Conservation (phyloP, 2,113 vertebrate genomes). For the Echinops telfairi region DNA sequence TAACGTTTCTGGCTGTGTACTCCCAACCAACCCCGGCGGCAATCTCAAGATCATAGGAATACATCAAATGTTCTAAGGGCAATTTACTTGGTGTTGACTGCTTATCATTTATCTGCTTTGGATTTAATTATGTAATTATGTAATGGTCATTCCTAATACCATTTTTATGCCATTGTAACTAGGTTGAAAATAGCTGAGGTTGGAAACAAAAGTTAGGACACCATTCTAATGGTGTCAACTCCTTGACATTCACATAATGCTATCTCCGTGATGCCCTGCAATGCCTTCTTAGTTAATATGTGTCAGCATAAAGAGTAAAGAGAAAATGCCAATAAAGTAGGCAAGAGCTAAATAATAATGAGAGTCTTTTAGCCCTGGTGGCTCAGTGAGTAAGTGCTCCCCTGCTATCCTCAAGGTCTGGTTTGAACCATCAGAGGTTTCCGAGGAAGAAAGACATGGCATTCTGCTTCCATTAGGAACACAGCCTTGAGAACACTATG, state of each 20-base stretch:
- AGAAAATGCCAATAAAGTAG: neutral
- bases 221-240: neutral
- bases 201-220: conserved; percentile 28
- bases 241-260: neutral
- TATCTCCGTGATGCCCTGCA: neutral
- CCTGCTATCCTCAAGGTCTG: neutral
- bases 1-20: neutral
- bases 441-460: neutral
- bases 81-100: neutral
- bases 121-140: conserved; percentile 12
- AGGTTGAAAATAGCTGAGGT: neutral
- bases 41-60: neutral
- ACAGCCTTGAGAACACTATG: neutral
- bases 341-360: neutral
- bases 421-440: neutral
- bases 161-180: no score
- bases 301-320: neutral
- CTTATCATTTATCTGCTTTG: conserved; percentile 20
- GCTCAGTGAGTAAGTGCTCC: neutral
- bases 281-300: neutral
- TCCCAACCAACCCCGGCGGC: neutral
- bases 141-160: neutral
- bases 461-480: neutral
- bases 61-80: neutral
- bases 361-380: neutral